Base-by-base conservation (phyloP, 2,888 invertebrate species). In the Nudaria mundana region DNA sequence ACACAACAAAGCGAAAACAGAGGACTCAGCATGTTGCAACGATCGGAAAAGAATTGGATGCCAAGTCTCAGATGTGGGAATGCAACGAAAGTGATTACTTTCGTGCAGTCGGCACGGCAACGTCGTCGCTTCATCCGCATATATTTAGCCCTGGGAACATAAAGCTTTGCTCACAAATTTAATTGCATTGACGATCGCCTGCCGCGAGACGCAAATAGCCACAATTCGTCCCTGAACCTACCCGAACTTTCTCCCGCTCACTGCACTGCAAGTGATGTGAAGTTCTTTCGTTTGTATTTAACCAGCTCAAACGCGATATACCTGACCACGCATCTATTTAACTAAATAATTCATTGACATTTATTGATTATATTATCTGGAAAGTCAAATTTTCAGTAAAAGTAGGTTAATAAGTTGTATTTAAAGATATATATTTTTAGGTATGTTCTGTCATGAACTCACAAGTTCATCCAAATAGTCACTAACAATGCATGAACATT, bases 161-260 rank as follows among this genome's bases (percentile, higher is more conserved):
- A 84, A 80, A 82, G 78, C 81, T 81, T 72, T 76, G 80, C 76
- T 81, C 79, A 82, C 86, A 82, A 79, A 79, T 85, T 85, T 88
- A 86, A 87, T 86, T 85, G 86, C 87, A 84, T 79, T 80, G 81
- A 63, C 81, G 81, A 84, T 84, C 86, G 86, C 78, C 81, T 76
- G 86, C 81, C 76, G 71, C 69, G 82, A 65, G 76, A 74, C 83
- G 75, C 60, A 87, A 87, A 87, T 87, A 87, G 79, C 81, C 66
- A 63, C 72, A 63, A 65, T 66, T 68, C 79, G 88, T 75, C 87
- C 88, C 82, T 88, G 87, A 88, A 87, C 87, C 84, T 81, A 79
- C 52, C 76, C 77, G 76, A 81, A 84, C 85, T 84, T 84, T 84
- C 84, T 81, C 80, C 63, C 48, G 48, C 54, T 44, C 56, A 50